These are phyloP conservation scores for Agrotis segetum DNA, from an alignment of 2,888 invertebrate genomes.

Conservation along the genomic window DNA sequence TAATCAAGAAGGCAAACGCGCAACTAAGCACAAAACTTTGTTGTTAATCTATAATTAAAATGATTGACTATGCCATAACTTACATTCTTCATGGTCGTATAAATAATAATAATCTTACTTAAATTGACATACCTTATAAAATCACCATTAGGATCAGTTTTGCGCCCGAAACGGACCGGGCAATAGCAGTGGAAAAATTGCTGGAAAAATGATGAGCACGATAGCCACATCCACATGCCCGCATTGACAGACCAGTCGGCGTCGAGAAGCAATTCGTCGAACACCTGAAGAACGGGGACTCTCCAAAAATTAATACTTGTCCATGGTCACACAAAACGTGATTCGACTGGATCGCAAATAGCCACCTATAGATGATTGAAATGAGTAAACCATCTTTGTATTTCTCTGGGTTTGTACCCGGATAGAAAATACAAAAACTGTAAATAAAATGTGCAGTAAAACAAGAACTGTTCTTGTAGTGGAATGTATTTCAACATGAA, in stretches of 20 bases:
- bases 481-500: conserved; percentile 4
- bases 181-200: conserved; percentile 97
- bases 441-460: neutral
- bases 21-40: neutral
- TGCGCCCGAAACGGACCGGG: conserved; percentile 95
- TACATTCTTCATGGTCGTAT: conserved; percentile 11
- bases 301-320: conserved; percentile 56
- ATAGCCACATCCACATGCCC: conserved; percentile 97
- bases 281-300: conserved; percentile 91
- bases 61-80: conserved; percentile 21
- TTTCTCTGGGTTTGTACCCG: neutral
- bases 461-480: conserved; percentile 14
- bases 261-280: conserved; percentile 95
- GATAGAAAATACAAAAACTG: neutral
- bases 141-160: conserved; percentile 96
- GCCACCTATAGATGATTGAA: conserved; percentile 12
- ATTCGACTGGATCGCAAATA: conserved; percentile 13
- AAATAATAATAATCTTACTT: conserved; percentile 9
- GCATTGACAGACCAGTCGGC: conserved; percentile 97
- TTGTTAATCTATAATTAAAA: conserved; percentile 2
- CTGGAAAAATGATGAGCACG: conserved; percentile 96
- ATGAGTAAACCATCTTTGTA: neutral
- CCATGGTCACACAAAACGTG: conserved; percentile 20
- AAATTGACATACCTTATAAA: conserved; percentile 92
- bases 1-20: neutral